Conservation (phyloP, 2,888 invertebrate species). For the Saturnia pavonia region DNA sequence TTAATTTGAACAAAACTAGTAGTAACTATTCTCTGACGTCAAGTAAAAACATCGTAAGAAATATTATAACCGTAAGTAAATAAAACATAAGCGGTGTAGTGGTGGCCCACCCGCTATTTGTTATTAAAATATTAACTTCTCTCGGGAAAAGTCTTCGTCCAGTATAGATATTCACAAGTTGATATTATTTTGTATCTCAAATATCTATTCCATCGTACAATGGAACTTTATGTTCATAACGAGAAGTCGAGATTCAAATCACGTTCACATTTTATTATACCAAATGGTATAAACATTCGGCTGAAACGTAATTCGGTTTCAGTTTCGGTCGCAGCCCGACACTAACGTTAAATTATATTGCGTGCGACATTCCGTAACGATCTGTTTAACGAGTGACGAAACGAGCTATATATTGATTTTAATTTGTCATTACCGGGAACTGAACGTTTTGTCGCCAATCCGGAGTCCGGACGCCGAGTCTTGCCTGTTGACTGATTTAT, state of each 20-base stretch:
- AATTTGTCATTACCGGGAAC: background rate
- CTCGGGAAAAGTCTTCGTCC: background rate
- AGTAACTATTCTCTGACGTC: too few species aligned
- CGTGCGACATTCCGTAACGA: background rate
- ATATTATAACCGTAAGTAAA: too few species aligned
- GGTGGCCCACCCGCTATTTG: too few species aligned
- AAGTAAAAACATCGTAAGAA: too few species aligned
- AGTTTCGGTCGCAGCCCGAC: background rate
- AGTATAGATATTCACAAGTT: background rate
- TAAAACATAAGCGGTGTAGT: too few species aligned
- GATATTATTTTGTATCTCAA: background rate
- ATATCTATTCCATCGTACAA: background rate
- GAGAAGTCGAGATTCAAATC: background rate
- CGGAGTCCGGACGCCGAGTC: background rate
- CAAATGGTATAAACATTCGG: background rate
- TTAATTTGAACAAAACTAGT: too few species aligned
- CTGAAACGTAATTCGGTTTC: conserved; percentile 3
- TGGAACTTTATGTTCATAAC: background rate
- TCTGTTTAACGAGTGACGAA: conserved; percentile 2
- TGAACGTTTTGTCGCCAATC: background rate
- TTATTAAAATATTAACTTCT: too few species aligned
- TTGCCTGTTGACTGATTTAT: background rate
- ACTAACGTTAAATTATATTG: background rate
- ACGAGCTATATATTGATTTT: conserved; percentile 6
- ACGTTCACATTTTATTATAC: conserved; percentile 3